phyloP scores from a whole-genome alignment of 2,888 invertebrate genomes.

The Tetropium fuscum region DNA sequence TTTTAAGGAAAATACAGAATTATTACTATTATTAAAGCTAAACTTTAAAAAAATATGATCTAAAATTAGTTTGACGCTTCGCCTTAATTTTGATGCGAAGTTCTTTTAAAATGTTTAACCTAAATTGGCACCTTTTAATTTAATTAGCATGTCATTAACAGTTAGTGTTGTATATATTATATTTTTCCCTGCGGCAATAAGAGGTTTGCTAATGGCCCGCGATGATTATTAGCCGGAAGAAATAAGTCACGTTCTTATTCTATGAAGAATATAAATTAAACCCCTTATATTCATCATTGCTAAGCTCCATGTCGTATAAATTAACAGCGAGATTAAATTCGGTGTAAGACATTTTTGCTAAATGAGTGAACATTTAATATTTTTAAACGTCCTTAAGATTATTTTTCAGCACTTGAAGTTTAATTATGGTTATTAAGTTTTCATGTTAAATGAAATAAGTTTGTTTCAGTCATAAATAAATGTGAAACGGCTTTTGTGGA shows the following conservation, averaged over 20 bases:
- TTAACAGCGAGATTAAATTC: constrained; percentile 33
- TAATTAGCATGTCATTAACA: too few species aligned
- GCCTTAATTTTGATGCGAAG: too few species aligned
- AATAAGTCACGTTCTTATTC: constrained; percentile 32
- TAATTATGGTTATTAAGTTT: constrained; percentile 60
- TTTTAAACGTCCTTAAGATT: constrained; percentile 49
- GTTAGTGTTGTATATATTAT: too few species aligned
- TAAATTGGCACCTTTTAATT: too few species aligned
- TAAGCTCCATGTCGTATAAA: constrained; percentile 30
- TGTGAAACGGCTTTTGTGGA: constrained; percentile 31
- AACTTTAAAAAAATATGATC: too few species aligned
- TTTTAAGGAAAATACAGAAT: too few species aligned
- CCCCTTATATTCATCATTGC: constrained; percentile 32
- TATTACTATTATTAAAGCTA: too few species aligned
- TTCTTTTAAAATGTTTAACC: too few species aligned
- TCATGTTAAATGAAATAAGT: constrained; percentile 59
- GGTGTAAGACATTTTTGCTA: constrained; percentile 41
- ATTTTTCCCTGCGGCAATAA: too few species aligned
- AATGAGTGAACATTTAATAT: constrained; percentile 52
- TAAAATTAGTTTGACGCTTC: too few species aligned
- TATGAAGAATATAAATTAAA: constrained; percentile 32
- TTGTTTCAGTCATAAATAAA: constrained; percentile 55
- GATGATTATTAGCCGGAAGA: constrained; percentile 32
- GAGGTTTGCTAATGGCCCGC: constrained; percentile 16
- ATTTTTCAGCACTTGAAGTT: constrained; percentile 53